These are phyloP conservation scores for Acronicta alni DNA, from an alignment of 2,888 invertebrate species.

Conservation along the genomic window DNA sequence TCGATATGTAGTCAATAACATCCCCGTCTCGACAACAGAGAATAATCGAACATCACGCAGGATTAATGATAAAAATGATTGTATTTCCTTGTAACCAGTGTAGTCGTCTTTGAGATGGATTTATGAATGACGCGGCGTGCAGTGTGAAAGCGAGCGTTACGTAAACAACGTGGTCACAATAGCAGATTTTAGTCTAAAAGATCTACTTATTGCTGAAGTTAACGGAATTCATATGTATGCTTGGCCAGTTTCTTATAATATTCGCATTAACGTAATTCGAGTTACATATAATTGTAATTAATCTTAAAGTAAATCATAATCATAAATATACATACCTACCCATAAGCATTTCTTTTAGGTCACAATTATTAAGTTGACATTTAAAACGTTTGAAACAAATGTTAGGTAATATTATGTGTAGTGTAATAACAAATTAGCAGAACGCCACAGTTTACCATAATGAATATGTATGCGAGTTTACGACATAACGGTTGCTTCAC, in stretches of 20 bases:
- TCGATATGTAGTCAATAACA: slow-evolving; percentile 52
- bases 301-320: neutral
- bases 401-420: neutral
- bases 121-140: slow-evolving; percentile 38
- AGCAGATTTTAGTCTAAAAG: slow-evolving; percentile 25
- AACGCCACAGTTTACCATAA: neutral
- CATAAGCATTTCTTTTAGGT: too few relatives aligned
- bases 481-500: slow-evolving; percentile 1
- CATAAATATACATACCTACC: too few relatives aligned
- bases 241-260: neutral
- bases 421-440: neutral
- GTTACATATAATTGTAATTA: neutral
- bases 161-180: slow-evolving; percentile 63
- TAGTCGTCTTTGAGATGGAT: slow-evolving; percentile 11
- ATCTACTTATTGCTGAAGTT: slow-evolving; percentile 6
- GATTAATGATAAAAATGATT: slow-evolving; percentile 4
- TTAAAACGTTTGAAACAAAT: too few relatives aligned
- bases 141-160: slow-evolving; percentile 74
- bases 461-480: neutral
- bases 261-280: neutral
- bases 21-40: slow-evolving; percentile 18
- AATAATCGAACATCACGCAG: slow-evolving; percentile 24
- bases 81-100: slow-evolving; percentile 5
- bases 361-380: too few relatives aligned
- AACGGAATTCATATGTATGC: neutral